Evolutionary conservation across 2,113 vertebrate species (phyloP).

Genomic region (Peromyscus californicus): DNA sequence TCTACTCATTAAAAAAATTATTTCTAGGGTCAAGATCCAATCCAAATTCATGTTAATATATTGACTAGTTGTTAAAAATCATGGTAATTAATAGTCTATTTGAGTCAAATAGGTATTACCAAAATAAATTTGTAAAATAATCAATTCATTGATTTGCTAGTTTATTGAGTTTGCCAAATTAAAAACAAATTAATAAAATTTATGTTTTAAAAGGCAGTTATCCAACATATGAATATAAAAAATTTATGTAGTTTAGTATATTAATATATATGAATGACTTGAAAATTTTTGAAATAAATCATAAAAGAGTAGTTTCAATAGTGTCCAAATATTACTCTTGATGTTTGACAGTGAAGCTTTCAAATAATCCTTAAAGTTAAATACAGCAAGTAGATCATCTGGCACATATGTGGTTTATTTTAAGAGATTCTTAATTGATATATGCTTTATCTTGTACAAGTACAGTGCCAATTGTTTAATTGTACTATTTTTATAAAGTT

Average conservation of each 20-base stretch:
- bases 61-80: background rate
- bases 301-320: background rate
- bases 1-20: background rate
- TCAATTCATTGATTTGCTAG: background rate
- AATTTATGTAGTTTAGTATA: background rate
- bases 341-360: background rate
- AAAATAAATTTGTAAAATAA: background rate
- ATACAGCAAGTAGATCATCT: background rate
- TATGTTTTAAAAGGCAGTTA: background rate
- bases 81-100: background rate
- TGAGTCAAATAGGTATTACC: background rate
- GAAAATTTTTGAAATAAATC: background rate
- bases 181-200: conserved; percentile 13
- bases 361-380: background rate
- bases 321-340: background rate
- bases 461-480: background rate
- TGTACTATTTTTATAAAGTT: background rate
- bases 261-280: background rate
- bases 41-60: background rate
- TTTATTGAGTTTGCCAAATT: background rate
- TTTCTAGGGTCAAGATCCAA: background rate
- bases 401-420: conserved; percentile 34
- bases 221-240: background rate
- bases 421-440: background rate
- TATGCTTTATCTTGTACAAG: conserved; percentile 1